Percentiles rank a stretch among this genome's conserved stretches.
Conservation (phyloP, 2,888 invertebrate genomes). For the Sialis fuliginosa region DNA sequence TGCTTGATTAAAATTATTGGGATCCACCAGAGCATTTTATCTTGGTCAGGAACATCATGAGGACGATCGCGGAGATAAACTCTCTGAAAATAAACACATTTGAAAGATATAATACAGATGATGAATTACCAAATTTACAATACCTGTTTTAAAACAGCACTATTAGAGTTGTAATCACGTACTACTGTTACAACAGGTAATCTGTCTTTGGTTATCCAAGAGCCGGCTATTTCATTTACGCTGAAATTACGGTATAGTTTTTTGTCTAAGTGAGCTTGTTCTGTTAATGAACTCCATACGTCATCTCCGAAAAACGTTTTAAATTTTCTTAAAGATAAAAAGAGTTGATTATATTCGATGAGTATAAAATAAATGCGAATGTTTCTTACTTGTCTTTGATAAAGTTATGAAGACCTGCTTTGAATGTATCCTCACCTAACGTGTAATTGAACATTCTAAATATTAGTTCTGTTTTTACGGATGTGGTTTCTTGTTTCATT, state of each 20-base stretch:
- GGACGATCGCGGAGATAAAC: conserved; percentile 55
- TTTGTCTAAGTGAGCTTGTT: conserved; percentile 41
- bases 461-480: conserved; percentile 58
- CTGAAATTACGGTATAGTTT: conserved; percentile 36
- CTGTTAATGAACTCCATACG: conserved; percentile 57
- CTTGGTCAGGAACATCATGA: conserved; percentile 51
- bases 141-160: conserved; percentile 47
- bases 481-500: conserved; percentile 53
- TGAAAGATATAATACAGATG: no score
- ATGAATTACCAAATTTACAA: background rate
- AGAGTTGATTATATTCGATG: background rate
- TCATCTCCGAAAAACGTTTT: conserved; percentile 63
- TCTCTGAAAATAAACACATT: conserved; percentile 22
- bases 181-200: conserved; percentile 55
- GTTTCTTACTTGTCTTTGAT: conserved; percentile 36
- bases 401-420: conserved; percentile 50
- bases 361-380: background rate
- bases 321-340: conserved; percentile 33
- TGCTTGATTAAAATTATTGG: conserved; percentile 45
- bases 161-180: conserved; percentile 45
- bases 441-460: conserved; percentile 84
- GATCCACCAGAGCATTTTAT: conserved; percentile 55
- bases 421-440: conserved; percentile 59
- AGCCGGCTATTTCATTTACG: conserved; percentile 52
- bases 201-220: conserved; percentile 70